Base-by-base conservation (phyloP, 1,140 invertebrate species). In the Dreissena polymorpha region DNA sequence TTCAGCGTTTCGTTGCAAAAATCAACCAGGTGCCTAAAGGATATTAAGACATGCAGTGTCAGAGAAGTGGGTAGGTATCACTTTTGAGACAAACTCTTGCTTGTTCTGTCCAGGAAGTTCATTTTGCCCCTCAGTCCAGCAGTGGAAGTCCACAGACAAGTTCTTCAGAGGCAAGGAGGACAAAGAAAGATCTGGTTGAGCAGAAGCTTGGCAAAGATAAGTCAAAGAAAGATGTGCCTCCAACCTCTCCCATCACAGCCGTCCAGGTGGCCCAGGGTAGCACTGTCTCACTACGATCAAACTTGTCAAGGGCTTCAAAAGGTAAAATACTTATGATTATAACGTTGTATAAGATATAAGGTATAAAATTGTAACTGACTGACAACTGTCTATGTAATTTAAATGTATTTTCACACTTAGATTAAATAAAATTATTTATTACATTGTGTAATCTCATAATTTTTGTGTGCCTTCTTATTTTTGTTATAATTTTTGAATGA, bases 271-370 rank as follows among this genome's bases (percentile, higher is more conserved):
- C 29, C 21, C 75, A 76, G 79, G 86, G 84, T 6, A 87, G 86
- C 83, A 60, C 83, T 74, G 86, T 85, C 49, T 87, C 86, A n/a
- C 63, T 87, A 8, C 82, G 69, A 60, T 85, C 86, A 6, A 80
- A 87, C 75, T 39, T 69, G 21, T 86, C 85, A 60, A 84, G 70
- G 49, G 27, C 49, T n/a, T 74, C 80, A 50, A 80, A 51, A 72
- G 78, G 78, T 80, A 69, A 55, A 55, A 16, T 53, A 39, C 8
- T 39, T 39, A 39, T 39, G 39, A 39, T 39, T 8, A 8, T 39
- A 63, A 2, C 60, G 10, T n/a, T 63, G 18, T n/a, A 25, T 25
- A 5, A 63, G 60, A 21, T 63, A 21, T 21, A 63, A 25, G 18
- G 23, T 63, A 63, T 21, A 63, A 63, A 10, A 21, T 25, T 21